Conservation (phyloP, 2,888 invertebrate genomes). For the Girardia tigrina region DNA sequence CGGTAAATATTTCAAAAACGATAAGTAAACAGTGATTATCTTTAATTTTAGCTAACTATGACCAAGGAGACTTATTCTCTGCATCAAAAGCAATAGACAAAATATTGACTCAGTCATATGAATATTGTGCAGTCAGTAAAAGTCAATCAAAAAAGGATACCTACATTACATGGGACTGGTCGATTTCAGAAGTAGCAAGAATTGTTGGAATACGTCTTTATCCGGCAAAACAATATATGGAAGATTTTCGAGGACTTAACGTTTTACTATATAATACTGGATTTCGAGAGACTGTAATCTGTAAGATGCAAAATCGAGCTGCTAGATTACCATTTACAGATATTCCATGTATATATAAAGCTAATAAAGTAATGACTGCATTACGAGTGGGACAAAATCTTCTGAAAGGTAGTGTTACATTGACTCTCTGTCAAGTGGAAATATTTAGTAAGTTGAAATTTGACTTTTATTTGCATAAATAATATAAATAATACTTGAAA, state of each 20-base stretch:
- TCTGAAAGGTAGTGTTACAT: not conserved
- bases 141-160: not conserved
- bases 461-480: not conserved
- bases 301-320: constrained; percentile 8
- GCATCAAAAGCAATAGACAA: not conserved
- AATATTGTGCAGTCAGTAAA: not conserved
- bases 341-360: not conserved
- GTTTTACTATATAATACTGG: not conserved
- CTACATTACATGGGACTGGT: not conserved
- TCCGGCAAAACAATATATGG: not conserved
- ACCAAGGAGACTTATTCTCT: not conserved
- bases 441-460: not conserved
- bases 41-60: not conserved
- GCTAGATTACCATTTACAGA: not conserved
- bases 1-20: not conserved
- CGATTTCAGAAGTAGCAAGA: not conserved
- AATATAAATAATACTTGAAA: not conserved
- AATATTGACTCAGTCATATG: not conserved
- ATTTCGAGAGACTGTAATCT: not conserved
- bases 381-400: not conserved
- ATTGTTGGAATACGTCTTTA: constrained; percentile 12
- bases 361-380: not conserved
- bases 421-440: not conserved
- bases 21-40: not conserved
- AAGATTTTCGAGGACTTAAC: not conserved